Evolutionary conservation across 2,797 vertebrate species (phyloP), one percentile per base, ranked within the genome.

Genomic region (Brachyalestes nurse): DNA sequence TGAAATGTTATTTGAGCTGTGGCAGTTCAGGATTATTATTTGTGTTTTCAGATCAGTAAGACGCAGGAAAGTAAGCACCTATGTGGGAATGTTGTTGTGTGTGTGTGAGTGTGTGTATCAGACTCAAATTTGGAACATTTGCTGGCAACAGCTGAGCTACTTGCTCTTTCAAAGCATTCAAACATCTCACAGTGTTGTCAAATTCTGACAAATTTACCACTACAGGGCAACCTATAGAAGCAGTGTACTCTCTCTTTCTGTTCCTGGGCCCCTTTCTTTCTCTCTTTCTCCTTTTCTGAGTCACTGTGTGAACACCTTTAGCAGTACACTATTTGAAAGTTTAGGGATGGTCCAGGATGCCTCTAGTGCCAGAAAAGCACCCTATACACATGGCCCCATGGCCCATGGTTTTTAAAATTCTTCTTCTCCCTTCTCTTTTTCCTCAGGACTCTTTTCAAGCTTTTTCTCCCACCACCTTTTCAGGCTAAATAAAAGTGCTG

Each of bases 401-500:
- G 88, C 34, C 42, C 34, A 19, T 49, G 28, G 40, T 45, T 40
- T 61, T 28, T 34, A 19, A n/a, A 64, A 42, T 49, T 49, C 47
- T 71, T 74, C 40, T 66, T 62, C 38, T 34, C 61, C 21, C 42
- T 40, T 58, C 61, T 75, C 57, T 69, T 72, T 62, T 53, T 61
- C 60, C 38, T 70, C 28, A 16, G 14, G 40, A 25, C 38, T 69
- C 73, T 78, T 83, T 74, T 83, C 75, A 77, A 81, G 69, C 72
- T 53, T 47, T 45, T 40, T 19, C 55, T 57, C 55, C 62, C 51
- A 88, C 92, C 91, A 93, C 90, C 93, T 92, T 94, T 93, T 94
- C 90, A 93, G 86, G 87, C 85, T 77, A 92, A 91, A 94, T 91
- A 92, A 93, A 94, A 91, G 79, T 77, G 85, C 88, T 91, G 91